Percentiles rank a stretch among this genome's conserved stretches.
phyloP scores from a whole-genome alignment of 2,113 vertebrate species.

The Nymphicus hollandicus region DNA sequence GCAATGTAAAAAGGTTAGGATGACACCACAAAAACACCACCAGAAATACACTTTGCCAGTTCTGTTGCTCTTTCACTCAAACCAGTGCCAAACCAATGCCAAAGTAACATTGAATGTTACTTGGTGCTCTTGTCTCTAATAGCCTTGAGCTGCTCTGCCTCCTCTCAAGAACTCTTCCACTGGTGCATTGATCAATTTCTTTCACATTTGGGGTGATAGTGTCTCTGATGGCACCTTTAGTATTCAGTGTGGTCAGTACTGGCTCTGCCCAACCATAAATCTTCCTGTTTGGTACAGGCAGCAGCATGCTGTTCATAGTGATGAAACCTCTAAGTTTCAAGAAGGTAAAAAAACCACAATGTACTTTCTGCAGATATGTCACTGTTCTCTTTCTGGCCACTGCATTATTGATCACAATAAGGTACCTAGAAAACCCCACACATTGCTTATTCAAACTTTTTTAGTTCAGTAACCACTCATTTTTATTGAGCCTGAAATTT shows the following conservation, averaged over 20 bases:
- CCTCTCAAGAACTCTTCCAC: neutral
- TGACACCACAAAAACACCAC: neutral
- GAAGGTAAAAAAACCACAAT: neutral
- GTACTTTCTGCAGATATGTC: neutral
- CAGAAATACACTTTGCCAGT: neutral
- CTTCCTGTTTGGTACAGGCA: neutral
- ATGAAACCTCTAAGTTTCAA: neutral
- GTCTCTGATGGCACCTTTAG: neutral
- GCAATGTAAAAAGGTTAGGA: neutral
- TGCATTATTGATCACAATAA: neutral
- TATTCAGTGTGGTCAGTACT: neutral
- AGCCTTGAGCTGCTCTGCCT: neutral
- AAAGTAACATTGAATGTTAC: neutral
- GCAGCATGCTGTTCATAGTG: neutral
- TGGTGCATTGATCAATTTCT: neutral
- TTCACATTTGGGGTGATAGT: neutral
- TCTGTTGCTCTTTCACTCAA: neutral
- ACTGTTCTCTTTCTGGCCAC: neutral
- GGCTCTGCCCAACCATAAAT: neutral
- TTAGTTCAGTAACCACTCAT: neutral
- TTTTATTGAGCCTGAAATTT: neutral
- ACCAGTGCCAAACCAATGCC: neutral
- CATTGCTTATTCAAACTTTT: rapidly evolving
- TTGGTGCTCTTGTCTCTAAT: neutral
- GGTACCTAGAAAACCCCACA: neutral